Evolutionary conservation across 2,797 vertebrate genomes (phyloP).

Genomic region (Cephalopachus bancanus): DNA sequence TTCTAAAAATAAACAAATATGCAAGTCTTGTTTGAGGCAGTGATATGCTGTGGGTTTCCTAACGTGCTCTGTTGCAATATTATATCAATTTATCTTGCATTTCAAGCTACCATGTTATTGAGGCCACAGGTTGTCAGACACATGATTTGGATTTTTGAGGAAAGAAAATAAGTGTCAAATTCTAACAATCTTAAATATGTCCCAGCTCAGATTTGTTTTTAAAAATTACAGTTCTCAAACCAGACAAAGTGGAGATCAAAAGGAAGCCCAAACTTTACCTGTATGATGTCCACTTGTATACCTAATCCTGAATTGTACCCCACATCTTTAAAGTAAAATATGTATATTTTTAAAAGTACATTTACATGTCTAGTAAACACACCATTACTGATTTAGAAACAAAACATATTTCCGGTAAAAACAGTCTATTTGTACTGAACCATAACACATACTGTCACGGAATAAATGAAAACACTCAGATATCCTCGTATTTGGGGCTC

Average conservation of each 20-base stretch:
- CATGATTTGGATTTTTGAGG: background rate
- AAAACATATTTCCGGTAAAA: background rate
- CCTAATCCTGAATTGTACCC: too few species aligned
- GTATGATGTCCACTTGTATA: too few species aligned
- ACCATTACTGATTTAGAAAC: background rate
- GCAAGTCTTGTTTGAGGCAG: background rate
- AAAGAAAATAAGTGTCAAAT: background rate
- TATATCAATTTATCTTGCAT: background rate
- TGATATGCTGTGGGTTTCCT: background rate
- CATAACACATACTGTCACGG: background rate
- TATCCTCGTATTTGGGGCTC: background rate
- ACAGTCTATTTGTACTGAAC: background rate
- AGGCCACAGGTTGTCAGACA: background rate
- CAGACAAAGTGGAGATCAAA: too few species aligned
- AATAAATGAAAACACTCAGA: background rate
- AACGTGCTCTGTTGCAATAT: background rate
- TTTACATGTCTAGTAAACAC: background rate
- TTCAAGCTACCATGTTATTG: background rate
- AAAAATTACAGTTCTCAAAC: background rate
- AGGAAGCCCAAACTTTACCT: too few species aligned
- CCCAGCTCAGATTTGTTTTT: background rate
- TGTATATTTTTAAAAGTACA: background rate
- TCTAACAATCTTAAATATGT: background rate
- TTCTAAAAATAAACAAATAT: conserved; percentile 76
- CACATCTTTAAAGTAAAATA: too few species aligned